Evolutionary conservation across 2,113 vertebrate genomes (phyloP).

Genomic region (Heteronetta atricapilla): DNA sequence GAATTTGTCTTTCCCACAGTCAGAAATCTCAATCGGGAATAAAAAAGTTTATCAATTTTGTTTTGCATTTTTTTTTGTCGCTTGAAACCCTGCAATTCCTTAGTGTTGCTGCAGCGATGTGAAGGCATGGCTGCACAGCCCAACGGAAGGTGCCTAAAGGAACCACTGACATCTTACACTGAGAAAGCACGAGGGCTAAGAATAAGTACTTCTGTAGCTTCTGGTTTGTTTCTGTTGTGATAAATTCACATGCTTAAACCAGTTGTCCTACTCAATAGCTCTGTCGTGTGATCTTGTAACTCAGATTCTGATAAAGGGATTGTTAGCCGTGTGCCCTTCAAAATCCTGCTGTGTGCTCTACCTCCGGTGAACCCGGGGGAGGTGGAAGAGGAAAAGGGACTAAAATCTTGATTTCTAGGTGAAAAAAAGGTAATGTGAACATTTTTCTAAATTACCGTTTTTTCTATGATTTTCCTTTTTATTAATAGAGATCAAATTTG

Average conservation of each 20-base stretch:
- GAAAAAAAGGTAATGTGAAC: neutral
- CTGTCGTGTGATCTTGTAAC: neutral
- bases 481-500: neutral
- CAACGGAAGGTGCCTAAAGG: neutral
- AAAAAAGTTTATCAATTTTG: neutral
- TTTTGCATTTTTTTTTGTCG: neutral
- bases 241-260: neutral
- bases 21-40: neutral
- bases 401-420: neutral
- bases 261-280: neutral
- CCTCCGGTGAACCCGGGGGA: neutral
- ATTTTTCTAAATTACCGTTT: rapidly evolving
- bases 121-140: neutral
- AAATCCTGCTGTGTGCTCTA: neutral
- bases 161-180: neutral
- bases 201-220: neutral
- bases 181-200: neutral
- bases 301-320: neutral
- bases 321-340: neutral
- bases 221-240: neutral
- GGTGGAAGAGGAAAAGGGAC: neutral
- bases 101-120: neutral
- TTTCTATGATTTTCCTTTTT: neutral
- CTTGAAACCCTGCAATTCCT: neutral
- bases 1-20: neutral